Conservation (phyloP, 37 sponge, comb jelly and placozoan genomes). For the Dysidea cf. avara region DNA sequence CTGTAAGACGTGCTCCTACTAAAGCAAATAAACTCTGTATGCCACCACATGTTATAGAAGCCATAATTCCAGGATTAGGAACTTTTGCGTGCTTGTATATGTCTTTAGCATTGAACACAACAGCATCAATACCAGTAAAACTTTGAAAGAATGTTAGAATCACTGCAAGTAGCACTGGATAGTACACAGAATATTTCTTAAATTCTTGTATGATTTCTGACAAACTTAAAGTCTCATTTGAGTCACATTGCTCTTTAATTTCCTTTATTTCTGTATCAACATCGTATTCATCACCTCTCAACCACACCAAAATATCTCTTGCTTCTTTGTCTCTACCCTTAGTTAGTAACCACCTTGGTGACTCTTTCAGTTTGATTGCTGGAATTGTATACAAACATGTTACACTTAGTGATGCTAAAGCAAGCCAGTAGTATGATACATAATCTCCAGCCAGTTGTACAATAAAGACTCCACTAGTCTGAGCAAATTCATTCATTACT, state of each 20-base stretch:
- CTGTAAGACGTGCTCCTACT: slow-evolving; percentile 38
- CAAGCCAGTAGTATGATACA: slow-evolving; percentile 38
- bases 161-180: slow-evolving; percentile 36
- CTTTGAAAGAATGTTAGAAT: slow-evolving; percentile 65
- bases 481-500: slow-evolving; percentile 61
- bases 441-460: slow-evolving; percentile 41
- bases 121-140: slow-evolving; percentile 59
- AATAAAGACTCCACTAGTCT: slow-evolving; percentile 69
- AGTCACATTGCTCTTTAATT: slow-evolving; percentile 4
- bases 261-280: slow-evolving; percentile 32
- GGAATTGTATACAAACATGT: slow-evolving; percentile 40
- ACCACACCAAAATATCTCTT: slow-evolving; percentile 10
- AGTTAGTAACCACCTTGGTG: slow-evolving; percentile 69
- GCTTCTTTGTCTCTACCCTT: slow-evolving; percentile 11
- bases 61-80: not conserved
- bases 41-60: slow-evolving; percentile 15
- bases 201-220: slow-evolving; percentile 24
- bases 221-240: slow-evolving; percentile 4
- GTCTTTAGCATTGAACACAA: slow-evolving; percentile 39
- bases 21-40: slow-evolving; percentile 40
- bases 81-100: slow-evolving; percentile 35
- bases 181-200: slow-evolving; percentile 3
- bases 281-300: slow-evolving; percentile 38
- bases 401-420: slow-evolving; percentile 42
- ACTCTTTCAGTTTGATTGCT: slow-evolving; percentile 62